Conservation (phyloP, 1,140 invertebrate genomes). For the Heterodera schachtii region DNA sequence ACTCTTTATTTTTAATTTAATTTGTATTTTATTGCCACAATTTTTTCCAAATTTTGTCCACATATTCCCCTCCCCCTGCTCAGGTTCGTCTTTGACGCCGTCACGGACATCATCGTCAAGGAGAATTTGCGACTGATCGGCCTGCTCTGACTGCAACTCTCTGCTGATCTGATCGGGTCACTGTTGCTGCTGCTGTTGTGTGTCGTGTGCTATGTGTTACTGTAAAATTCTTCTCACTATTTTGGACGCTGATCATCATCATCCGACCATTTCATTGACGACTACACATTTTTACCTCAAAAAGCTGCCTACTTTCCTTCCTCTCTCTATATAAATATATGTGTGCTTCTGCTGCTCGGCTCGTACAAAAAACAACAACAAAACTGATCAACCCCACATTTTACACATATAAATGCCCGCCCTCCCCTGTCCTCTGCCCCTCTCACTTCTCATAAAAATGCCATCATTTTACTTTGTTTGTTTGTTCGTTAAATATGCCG, state of each 20-base stretch:
- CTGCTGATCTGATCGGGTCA: neutral
- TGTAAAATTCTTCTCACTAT: too few species aligned
- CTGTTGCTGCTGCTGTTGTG: neutral
- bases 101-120: conserved; percentile 98
- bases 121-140: conserved; percentile 87
- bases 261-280: too few species aligned
- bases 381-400: neutral
- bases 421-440: too few species aligned
- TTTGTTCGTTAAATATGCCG: too few species aligned
- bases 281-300: neutral
- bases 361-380: too few species aligned
- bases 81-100: conserved; percentile 87
- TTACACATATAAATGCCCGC: neutral
- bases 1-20: too few species aligned
- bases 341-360: too few species aligned
- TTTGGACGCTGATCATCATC: too few species aligned
- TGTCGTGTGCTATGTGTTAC: too few species aligned
- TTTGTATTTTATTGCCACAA: too few species aligned
- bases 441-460: neutral
- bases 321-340: neutral
- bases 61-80: neutral
- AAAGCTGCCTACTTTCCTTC: neutral
- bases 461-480: neutral
- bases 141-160: conserved; percentile 34
- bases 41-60: too few species aligned